Conservation (phyloP, 2,888 invertebrate species). For the Synergus gifuensis region DNA sequence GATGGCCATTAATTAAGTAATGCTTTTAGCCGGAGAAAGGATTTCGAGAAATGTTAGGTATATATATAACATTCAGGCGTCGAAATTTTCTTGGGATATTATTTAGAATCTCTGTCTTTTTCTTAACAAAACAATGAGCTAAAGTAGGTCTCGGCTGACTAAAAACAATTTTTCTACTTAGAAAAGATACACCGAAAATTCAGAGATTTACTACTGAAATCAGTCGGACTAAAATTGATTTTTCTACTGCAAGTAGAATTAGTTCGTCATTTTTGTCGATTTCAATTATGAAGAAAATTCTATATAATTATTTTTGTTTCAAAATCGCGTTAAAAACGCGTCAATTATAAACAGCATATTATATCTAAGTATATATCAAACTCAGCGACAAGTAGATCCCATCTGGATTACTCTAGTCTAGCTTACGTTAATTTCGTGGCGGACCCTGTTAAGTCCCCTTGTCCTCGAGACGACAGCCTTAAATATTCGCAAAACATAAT, state of each 20-base stretch:
- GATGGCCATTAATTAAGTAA: not conserved
- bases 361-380: not conserved
- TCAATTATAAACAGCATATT: too few species aligned
- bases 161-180: too few species aligned
- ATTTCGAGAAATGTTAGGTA: too few species aligned
- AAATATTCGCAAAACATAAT: slow-evolving; percentile 28
- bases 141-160: too few species aligned
- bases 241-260: not conserved
- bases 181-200: not conserved
- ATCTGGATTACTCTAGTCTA: not conserved
- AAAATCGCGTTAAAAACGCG: too few species aligned
- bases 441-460: slow-evolving; percentile 11
- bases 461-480: slow-evolving; percentile 4
- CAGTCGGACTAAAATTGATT: not conserved
- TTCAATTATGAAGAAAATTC: too few species aligned
- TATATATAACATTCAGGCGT: too few species aligned
- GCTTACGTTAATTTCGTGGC: slow-evolving; percentile 10
- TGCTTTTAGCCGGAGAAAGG: not conserved
- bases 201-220: not conserved
- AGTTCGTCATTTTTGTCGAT: not conserved
- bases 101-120: not conserved
- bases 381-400: not conserved
- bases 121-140: too few species aligned
- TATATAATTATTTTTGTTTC: too few species aligned
- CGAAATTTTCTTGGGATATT: not conserved